These are phyloP conservation scores for Lepisosteus osseus DNA, from an alignment of 2,113 vertebrate species.

Conservation along the genomic window DNA sequence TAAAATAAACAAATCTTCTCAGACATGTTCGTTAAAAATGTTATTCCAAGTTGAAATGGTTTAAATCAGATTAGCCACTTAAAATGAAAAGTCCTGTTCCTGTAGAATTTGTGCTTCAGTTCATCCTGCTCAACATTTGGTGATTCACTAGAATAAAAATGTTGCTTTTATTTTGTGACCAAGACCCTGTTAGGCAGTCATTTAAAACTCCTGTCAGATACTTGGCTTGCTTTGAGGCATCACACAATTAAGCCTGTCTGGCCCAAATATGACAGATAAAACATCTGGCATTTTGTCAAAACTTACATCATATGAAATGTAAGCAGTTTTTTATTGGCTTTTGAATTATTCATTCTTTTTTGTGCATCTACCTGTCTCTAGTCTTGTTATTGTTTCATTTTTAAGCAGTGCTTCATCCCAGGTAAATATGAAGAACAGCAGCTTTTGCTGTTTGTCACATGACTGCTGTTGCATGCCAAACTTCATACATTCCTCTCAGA, in stretches of 20 bases:
- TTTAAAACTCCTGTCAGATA: conserved; percentile 51
- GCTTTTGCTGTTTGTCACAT: too few relatives aligned
- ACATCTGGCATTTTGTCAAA: conserved; percentile 85
- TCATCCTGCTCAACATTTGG: conserved; percentile 20
- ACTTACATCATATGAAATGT: conserved; percentile 82
- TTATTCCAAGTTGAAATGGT: too few relatives aligned
- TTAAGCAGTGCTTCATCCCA: too few relatives aligned
- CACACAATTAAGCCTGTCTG: conserved; percentile 78
- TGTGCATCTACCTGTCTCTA: too few relatives aligned
- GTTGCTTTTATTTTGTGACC: conserved; percentile 29
- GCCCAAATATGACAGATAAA: conserved; percentile 76
- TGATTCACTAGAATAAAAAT: conserved; percentile 40
- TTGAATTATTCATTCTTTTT: conserved; percentile 80
- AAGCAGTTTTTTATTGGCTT: conserved; percentile 49
- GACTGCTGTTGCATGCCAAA: too few relatives aligned
- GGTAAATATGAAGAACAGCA: too few relatives aligned
- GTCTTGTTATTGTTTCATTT: too few relatives aligned
- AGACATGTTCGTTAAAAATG: too few relatives aligned
- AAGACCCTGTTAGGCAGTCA: conserved; percentile 60
- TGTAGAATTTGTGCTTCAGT: conserved; percentile 33
- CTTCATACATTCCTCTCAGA: too few relatives aligned
- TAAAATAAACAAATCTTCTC: too few relatives aligned
- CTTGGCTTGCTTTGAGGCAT: conserved; percentile 54
- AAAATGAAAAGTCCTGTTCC: too few relatives aligned
- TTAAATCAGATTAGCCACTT: too few relatives aligned